These are phyloP conservation scores for Therioaphis trifolii DNA, from an alignment of 2,888 invertebrate species.

Conservation along the genomic window DNA sequence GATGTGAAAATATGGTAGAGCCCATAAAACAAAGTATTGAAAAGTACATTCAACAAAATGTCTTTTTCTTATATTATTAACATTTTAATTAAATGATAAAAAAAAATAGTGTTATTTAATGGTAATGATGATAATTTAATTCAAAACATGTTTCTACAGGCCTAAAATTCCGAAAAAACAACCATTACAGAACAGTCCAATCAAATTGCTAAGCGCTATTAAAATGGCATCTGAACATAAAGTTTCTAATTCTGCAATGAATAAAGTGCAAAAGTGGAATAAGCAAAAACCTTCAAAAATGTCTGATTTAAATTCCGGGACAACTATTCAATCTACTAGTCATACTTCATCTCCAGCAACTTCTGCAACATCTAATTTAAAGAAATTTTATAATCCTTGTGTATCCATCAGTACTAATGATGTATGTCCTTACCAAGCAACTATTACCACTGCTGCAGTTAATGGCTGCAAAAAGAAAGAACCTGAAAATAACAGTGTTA, in stretches of 20 bases:
- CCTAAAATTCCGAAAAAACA: constrained; percentile 53
- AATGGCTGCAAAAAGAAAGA: constrained; percentile 54
- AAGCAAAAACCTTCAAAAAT: constrained; percentile 45
- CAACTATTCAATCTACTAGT: constrained; percentile 34
- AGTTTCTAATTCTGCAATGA: constrained; percentile 58
- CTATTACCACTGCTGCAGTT: constrained; percentile 38
- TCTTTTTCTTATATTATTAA: too few relatives aligned
- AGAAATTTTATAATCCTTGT: constrained; percentile 22
- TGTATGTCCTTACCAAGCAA: constrained; percentile 48
- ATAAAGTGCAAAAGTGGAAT: constrained; percentile 42
- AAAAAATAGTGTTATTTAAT: too few relatives aligned
- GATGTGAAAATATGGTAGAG: too few relatives aligned
- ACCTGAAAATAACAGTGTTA: constrained; percentile 47
- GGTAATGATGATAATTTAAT: not conserved
- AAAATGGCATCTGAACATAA: constrained; percentile 60
- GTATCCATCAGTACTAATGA: constrained; percentile 48
- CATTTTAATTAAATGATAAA: too few relatives aligned
- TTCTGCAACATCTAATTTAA: constrained; percentile 35
- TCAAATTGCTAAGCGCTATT: constrained; percentile 50
- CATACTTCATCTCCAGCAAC: constrained; percentile 3
- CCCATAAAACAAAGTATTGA: too few relatives aligned
- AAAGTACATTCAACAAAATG: too few relatives aligned
- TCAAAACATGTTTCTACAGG: constrained; percentile 11
- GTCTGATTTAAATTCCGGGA: not conserved
- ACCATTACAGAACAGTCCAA: constrained; percentile 54